Conservation (phyloP, 2,797 vertebrate species). For the Megaceryle alcyon region DNA sequence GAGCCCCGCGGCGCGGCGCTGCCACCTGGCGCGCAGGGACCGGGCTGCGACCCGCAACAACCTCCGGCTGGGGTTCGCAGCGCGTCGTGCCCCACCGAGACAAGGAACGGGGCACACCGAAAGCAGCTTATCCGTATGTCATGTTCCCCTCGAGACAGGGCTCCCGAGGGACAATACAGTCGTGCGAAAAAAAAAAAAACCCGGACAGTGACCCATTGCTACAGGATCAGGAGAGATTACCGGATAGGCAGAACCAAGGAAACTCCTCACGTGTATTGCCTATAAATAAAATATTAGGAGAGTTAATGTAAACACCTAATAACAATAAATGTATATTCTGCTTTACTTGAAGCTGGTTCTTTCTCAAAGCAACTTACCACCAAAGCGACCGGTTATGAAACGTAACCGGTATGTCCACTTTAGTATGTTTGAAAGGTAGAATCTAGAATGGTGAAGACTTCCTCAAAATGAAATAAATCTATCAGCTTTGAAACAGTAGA, state of each 20-base stretch:
- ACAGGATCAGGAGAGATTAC: rapidly evolving
- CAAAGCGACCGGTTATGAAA: rapidly evolving
- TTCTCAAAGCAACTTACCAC: no score
- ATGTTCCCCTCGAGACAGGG: neutral
- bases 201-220: rapidly evolving
- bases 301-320: rapidly evolving
- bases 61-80: no score
- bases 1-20: neutral
- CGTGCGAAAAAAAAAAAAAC: neutral
- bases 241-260: rapidly evolving
- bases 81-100: neutral
- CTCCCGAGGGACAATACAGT: neutral
- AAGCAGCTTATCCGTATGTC: neutral
- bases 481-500: neutral
- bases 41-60: no score
- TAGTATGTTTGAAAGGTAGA: neutral
- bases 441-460: neutral
- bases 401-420: rapidly evolving
- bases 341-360: neutral
- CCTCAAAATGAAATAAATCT: neutral
- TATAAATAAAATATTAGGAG: rapidly evolving
- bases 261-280: rapidly evolving
- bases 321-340: rapidly evolving
- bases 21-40: neutral
- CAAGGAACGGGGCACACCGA: neutral